Conservation (phyloP, 2,113 vertebrate species). For the Myrmecophaga tridactyla region DNA sequence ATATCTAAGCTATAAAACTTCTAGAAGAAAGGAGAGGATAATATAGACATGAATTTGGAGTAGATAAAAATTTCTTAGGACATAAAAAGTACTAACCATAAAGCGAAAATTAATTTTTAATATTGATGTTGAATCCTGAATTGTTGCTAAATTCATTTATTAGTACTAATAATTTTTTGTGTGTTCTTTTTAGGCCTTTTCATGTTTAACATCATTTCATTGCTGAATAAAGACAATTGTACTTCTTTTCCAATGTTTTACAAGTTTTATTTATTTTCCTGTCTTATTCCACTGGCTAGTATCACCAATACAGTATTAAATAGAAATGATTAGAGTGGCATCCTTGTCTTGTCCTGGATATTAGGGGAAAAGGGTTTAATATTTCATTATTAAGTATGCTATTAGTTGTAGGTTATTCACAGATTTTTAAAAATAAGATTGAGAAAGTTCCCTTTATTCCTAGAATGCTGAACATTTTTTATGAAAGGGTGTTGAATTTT, state of each 20-base stretch:
- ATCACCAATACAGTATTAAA: neutral
- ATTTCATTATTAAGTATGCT: neutral
- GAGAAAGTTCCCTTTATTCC: too few relatives aligned
- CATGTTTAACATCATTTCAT: neutral
- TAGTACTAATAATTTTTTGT: neutral
- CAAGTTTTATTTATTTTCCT: neutral
- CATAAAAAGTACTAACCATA: too few relatives aligned
- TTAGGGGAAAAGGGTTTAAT: neutral
- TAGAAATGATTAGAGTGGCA: neutral
- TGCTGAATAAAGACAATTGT: neutral
- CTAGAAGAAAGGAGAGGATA: too few relatives aligned
- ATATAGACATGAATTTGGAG: too few relatives aligned
- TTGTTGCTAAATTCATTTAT: slow-evolving; percentile 24
- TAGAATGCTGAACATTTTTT: too few relatives aligned
- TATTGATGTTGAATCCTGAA: neutral
- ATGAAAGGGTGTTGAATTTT: neutral
- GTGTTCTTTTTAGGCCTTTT: neutral
- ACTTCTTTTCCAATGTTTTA: neutral
- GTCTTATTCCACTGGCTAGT: neutral
- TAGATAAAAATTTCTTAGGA: too few relatives aligned
- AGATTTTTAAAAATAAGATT: too few relatives aligned
- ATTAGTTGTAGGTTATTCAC: neutral
- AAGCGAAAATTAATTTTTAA: neutral
- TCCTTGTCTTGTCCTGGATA: neutral
- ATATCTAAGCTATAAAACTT: too few relatives aligned